A percentile compares a stretch with the other conserved stretches of the same genome.
Conservation (phyloP, 2,888 invertebrate species). For the Eristalis tenax region DNA sequence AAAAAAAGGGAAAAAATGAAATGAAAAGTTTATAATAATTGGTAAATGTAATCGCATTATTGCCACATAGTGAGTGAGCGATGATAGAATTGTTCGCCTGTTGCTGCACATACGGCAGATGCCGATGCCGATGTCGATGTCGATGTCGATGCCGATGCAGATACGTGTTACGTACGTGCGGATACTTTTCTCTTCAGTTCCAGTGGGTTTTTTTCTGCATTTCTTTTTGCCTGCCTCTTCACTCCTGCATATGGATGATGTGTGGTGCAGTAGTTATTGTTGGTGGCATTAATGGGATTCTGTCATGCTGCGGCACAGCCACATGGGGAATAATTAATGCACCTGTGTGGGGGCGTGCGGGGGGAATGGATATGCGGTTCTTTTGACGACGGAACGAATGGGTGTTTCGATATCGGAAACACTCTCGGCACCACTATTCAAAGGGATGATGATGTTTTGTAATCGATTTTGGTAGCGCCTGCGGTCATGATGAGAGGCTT, state of each 20-base stretch:
- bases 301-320: constrained; percentile 61
- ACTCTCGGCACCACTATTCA: not conserved
- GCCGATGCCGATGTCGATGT: constrained; percentile 14
- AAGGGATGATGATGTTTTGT: not conserved
- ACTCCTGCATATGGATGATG: constrained; percentile 33
- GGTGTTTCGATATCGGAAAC: not conserved
- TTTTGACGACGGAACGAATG: not conserved
- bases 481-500: not conserved
- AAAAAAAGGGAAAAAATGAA: not conserved
- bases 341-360: constrained; percentile 22
- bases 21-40: constrained; percentile 69
- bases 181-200: not conserved
- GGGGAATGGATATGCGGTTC: constrained; percentile 15
- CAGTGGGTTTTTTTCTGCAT: not conserved
- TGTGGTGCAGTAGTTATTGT: constrained; percentile 55
- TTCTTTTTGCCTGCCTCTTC: too few relatives aligned
- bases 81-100: constrained; percentile 71
- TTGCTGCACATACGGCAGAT: constrained; percentile 44
- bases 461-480: not conserved
- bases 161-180: constrained; percentile 2
- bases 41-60: constrained; percentile 72
- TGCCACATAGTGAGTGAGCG: constrained; percentile 71
- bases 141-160: constrained; percentile 23
- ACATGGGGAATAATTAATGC: constrained; percentile 56
- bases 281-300: constrained; percentile 62